Base-by-base conservation (phyloP, 2,888 invertebrate species). In the Oxycera nigricornis region DNA sequence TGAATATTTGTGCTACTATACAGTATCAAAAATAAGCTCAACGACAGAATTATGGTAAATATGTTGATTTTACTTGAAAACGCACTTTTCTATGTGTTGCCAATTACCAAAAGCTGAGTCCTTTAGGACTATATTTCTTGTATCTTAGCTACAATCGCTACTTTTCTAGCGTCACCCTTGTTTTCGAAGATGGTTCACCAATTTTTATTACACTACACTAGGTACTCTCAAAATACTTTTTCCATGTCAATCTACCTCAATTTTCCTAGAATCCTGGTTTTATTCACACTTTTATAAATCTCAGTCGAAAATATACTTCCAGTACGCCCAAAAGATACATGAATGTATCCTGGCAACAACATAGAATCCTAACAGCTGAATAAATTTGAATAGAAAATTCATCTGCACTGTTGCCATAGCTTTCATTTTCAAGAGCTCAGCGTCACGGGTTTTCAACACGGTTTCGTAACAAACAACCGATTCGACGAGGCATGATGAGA, bases 321-420 rank as follows among this genome's bases (percentile, higher is more conserved):
- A 30, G 14, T 62, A 17, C 39, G 22, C 55, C 55, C 55, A n/a
- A n/a, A n/a, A n/a, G n/a, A n/a, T n/a, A n/a, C n/a, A n/a, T n/a
- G n/a, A n/a, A n/a, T n/a, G n/a, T n/a, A n/a, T n/a, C n/a, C n/a
- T n/a, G n/a, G n/a, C n/a, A n/a, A n/a, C n/a, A n/a, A n/a, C n/a
- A n/a, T n/a, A n/a, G n/a, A n/a, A n/a, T n/a, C n/a, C n/a, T n/a
- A 65, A 65, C 22, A 41, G 22, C 30, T 65, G 65, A 65, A 65
- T 65, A 65, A 65, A 65, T 65, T 65, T 65, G 65, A 65, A 65
- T 65, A 65, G 41, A 65, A 41, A 65, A 41, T 7, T 22, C 41
- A 65, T 65, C 24, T 24, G 26, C n/a, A 11, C 6, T 65, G 22
- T 35, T n/a, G 9, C 14, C 11, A 7, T 26, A 14, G n/a, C 39